Percentiles rank a stretch among this genome's conserved stretches.
phyloP scores from a whole-genome alignment of 2,888 invertebrate species.

The Drosophila acutilabella region DNA sequence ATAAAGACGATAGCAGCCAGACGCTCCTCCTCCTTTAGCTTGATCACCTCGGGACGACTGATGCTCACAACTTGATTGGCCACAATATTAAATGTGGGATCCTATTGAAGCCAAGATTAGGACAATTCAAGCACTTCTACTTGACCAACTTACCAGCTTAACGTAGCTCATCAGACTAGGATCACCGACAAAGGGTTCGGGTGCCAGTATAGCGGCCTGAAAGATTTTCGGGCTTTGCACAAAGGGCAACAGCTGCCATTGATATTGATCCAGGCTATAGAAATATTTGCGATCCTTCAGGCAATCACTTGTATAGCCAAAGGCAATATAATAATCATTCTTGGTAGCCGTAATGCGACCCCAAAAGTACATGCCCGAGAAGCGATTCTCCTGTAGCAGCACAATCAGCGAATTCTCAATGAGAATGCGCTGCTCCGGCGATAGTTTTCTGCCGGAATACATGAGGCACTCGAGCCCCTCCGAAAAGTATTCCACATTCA shows the following conservation, averaged over 20 bases:
- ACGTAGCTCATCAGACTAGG: constrained; percentile 75
- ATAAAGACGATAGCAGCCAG: constrained; percentile 89
- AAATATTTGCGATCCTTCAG: constrained; percentile 90
- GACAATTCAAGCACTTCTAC: no score
- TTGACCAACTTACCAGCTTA: constrained; percentile 70
- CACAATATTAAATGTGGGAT: constrained; percentile 86
- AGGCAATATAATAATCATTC: constrained; percentile 93
- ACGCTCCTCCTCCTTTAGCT: constrained; percentile 92
- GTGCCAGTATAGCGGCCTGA: constrained; percentile 80
- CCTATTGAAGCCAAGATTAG: constrained; percentile 68
- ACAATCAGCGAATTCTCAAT: constrained; percentile 92
- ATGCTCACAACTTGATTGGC: constrained; percentile 85
- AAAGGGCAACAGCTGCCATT: constrained; percentile 88
- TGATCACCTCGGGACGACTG: constrained; percentile 85
- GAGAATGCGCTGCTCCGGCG: constrained; percentile 89
- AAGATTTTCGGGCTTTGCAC: constrained; percentile 83
- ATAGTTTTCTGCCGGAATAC: constrained; percentile 89
- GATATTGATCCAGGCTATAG: constrained; percentile 90
- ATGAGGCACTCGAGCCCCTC: constrained; percentile 83
- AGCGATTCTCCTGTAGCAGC: constrained; percentile 94
- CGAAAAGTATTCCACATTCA: constrained; percentile 83
- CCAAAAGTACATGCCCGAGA: constrained; percentile 93
- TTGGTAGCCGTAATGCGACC: constrained; percentile 92
- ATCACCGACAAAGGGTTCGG: constrained; percentile 82
- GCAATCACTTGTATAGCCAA: constrained; percentile 91